Percentiles rank a stretch among this genome's conserved stretches.
These are phyloP conservation scores for Drosophila falleni DNA, from an alignment of 2,888 invertebrate genomes.

Conservation along the genomic window DNA sequence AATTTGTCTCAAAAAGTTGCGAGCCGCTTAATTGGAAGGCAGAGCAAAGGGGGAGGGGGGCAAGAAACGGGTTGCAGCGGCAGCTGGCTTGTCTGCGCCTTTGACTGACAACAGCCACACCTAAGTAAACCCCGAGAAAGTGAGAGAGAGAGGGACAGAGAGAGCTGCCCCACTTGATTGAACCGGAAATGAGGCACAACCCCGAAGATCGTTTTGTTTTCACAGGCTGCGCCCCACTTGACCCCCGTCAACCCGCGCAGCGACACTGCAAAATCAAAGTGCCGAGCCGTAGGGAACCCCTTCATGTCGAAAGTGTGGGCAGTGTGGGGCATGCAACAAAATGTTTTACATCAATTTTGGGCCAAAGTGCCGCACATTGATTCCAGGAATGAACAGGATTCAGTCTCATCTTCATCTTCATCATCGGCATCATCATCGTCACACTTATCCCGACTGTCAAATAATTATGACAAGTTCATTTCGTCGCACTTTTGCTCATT, in stretches of 20 bases:
- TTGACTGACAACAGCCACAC: constrained; percentile 79
- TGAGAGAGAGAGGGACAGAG: background rate
- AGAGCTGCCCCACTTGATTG: constrained; percentile 55
- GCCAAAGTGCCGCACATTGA: constrained; percentile 38
- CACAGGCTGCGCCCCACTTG: constrained; percentile 76
- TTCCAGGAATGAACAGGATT: constrained; percentile 54
- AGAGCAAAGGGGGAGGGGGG: constrained; percentile 12
- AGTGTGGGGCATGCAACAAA: constrained; percentile 51
- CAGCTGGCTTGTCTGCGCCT: constrained; percentile 66
- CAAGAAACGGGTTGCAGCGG: constrained; percentile 9
- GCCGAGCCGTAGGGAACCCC: constrained; percentile 56
- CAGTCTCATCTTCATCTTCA: constrained; percentile 11
- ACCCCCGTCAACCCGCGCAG: constrained; percentile 54
- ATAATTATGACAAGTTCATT: constrained; percentile 84
- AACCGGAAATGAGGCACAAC: constrained; percentile 76
- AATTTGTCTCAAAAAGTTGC: constrained; percentile 73
- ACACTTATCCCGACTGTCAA: constrained; percentile 75
- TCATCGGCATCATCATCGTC: constrained; percentile 18
- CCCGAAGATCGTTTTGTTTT: constrained; percentile 65
- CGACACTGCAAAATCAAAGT: constrained; percentile 71
- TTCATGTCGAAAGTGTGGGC: constrained; percentile 3
- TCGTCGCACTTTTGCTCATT: constrained; percentile 78
- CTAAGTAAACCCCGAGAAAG: constrained; percentile 58
- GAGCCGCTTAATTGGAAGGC: constrained; percentile 73
- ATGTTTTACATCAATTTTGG: constrained; percentile 74